A percentile compares a stretch with the other conserved stretches of the same genome.
Evolutionary conservation across 1,140 invertebrate species (phyloP).

Genomic region (Platorchestia sp.): DNA sequence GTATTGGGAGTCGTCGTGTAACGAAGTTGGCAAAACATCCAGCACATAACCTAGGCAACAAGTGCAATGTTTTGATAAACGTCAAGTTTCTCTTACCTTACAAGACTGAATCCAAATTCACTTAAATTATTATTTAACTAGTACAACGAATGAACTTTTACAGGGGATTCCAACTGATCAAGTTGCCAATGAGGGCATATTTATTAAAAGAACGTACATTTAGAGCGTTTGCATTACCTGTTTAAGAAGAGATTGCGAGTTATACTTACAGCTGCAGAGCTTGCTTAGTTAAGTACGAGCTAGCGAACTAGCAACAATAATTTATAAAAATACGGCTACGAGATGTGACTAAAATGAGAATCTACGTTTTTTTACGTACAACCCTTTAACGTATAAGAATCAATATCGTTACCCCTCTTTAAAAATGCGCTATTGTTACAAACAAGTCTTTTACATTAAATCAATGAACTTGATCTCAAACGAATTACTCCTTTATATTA

Average conservation of each 20-base stretch:
- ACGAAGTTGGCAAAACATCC: not conserved
- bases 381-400: no score
- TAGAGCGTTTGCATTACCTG: not conserved
- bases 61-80: not conserved
- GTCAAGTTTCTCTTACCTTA: not conserved
- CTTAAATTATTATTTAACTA: no score
- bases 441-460: no score
- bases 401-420: no score
- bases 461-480: no score
- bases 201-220: no score
- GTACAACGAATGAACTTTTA: no score
- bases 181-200: no score
- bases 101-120: not conserved
- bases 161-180: no score
- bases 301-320: not conserved
- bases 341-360: not conserved
- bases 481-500: not conserved
- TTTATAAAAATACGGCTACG: not conserved
- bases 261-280: not conserved
- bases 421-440: no score
- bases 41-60: not conserved
- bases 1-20: not conserved
- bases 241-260: not conserved
- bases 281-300: not conserved
- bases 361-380: no score